These are phyloP conservation scores for Eilema griseolum DNA, from an alignment of 2,888 invertebrate species.

Conservation along the genomic window DNA sequence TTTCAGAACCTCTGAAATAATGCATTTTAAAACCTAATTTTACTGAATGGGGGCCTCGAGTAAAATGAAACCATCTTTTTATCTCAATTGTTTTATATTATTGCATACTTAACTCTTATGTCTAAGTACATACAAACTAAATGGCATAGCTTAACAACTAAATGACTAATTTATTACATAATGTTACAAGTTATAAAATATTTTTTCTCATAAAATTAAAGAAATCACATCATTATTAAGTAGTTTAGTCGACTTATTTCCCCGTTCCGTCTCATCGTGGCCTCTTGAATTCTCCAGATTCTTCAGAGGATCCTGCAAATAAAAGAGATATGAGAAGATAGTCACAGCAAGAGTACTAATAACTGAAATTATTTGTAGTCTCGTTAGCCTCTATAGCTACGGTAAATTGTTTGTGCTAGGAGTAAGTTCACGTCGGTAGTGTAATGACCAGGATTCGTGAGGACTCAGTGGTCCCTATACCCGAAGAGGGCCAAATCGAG, in stretches of 20 bases:
- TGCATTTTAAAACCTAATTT: background rate
- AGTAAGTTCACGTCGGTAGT: no score
- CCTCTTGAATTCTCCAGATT: constrained; percentile 81
- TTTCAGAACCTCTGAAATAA: no score
- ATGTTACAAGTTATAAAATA: constrained; percentile 64
- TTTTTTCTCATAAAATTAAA: constrained; percentile 67
- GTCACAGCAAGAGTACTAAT: no score
- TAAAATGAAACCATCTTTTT: constrained; percentile 27
- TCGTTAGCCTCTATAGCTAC: no score
- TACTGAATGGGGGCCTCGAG: background rate
- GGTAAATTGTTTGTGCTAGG: no score
- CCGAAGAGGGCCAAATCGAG: no score
- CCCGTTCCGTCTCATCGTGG: constrained; percentile 69
- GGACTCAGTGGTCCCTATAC: no score
- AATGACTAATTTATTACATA: constrained; percentile 77
- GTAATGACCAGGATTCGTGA: no score
- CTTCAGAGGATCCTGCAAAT: constrained; percentile 80
- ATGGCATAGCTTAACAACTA: constrained; percentile 73
- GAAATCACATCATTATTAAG: constrained; percentile 82
- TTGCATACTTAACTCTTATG: constrained; percentile 59
- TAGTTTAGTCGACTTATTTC: constrained; percentile 60
- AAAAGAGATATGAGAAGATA: background rate
- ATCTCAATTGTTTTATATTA: constrained; percentile 62
- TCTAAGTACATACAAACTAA: constrained; percentile 59
- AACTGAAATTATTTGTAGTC: no score